A percentile compares a stretch with the other conserved stretches of the same genome.
These are phyloP conservation scores for Hypsibius dujardini DNA, from an alignment of 1,140 invertebrate species.

Conservation along the genomic window DNA sequence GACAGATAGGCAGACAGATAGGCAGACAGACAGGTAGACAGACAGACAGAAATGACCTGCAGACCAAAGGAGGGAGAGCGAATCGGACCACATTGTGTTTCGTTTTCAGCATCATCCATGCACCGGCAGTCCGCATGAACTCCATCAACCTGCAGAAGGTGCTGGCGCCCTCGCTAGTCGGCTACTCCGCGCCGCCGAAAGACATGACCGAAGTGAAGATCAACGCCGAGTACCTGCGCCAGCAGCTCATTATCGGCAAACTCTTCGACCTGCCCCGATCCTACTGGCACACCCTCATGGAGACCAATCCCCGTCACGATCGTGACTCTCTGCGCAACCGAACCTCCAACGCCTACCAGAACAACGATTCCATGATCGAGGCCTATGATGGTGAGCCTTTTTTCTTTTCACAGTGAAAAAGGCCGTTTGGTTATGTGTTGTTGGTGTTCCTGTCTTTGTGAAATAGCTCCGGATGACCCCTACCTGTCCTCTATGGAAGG, in stretches of 20 bases:
- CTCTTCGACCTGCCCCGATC: not conserved
- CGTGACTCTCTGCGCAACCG: not conserved
- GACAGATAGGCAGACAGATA: too few species aligned
- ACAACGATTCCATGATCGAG: not conserved
- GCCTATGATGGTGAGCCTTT: not conserved
- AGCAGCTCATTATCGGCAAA: not conserved
- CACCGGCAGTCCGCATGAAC: not conserved
- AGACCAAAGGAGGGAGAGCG: too few species aligned
- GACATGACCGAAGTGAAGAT: not conserved
- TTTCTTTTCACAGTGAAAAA: not conserved
- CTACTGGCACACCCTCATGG: not conserved
- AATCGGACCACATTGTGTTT: too few species aligned
- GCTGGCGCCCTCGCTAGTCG: not conserved
- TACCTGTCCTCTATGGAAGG: not conserved
- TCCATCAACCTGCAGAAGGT: not conserved
- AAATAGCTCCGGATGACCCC: not conserved
- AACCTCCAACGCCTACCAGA: not conserved
- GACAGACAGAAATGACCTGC: too few species aligned
- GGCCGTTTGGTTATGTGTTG: not conserved
- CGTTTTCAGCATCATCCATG: too few species aligned
- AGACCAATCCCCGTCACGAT: not conserved
- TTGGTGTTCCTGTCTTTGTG: too few species aligned
- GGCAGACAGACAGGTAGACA: too few species aligned
- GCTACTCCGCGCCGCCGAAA: not conserved
- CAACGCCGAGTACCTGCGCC: not conserved